Conservation (phyloP, 92 coral and sea anemone species). For the Epizoanthus ramosus region DNA sequence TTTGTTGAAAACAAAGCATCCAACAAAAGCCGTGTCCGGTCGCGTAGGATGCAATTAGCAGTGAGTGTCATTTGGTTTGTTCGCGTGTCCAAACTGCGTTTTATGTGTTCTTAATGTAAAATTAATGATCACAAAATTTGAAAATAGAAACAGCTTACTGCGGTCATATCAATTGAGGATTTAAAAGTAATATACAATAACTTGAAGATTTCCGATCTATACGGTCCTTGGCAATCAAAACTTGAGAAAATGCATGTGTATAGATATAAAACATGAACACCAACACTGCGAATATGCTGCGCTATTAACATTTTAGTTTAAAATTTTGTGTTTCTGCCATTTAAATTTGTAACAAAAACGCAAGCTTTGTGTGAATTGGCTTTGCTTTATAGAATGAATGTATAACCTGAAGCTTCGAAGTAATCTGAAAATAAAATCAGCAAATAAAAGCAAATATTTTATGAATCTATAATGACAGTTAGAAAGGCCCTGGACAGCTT, state of each 20-base stretch:
- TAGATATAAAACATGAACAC: no score
- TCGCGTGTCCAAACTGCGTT: conserved; percentile 16
- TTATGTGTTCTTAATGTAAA: conserved; percentile 29
- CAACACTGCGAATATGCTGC: no score
- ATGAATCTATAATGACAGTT: no score
- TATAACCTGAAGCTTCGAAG: no score
- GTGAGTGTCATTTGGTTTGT: conserved; percentile 14
- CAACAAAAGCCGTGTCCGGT: conserved; percentile 31
- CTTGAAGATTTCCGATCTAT: background rate
- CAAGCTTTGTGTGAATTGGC: no score
- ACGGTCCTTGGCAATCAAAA: background rate
- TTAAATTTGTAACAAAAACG: no score
- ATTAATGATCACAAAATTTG: conserved; percentile 9
- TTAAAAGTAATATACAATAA: background rate
- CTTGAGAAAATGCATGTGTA: background rate
- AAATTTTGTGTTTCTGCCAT: no score
- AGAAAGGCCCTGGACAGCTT: no score
- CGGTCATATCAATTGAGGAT: background rate
- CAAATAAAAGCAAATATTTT: no score
- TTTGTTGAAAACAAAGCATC: conserved; percentile 28
- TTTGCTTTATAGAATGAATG: no score
- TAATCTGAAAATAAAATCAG: no score
- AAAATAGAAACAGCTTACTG: background rate
- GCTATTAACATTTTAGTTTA: no score
- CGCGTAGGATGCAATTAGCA: background rate